Percentiles rank a stretch among this genome's conserved stretches.
phyloP scores from a whole-genome alignment of 2,888 invertebrate species.

The Polyommatus icarus region DNA sequence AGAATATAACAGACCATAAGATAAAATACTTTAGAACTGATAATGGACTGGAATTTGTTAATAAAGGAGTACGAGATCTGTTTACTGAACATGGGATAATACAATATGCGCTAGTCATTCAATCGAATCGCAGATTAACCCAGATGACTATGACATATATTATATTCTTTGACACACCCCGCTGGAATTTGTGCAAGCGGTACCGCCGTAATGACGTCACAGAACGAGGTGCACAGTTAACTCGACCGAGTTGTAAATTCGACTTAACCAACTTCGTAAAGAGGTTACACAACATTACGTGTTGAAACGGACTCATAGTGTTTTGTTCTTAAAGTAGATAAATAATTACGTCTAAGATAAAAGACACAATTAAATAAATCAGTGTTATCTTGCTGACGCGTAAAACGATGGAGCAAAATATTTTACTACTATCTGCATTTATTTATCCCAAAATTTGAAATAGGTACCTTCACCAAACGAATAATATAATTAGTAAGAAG shows the following conservation, averaged over 20 bases:
- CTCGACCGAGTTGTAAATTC: no score
- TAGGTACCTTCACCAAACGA: not conserved
- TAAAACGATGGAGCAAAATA: not conserved
- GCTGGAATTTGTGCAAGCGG: no score
- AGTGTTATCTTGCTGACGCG: not conserved
- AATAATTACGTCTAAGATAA: not conserved
- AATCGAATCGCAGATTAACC: no score
- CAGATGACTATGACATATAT: no score
- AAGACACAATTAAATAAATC: not conserved
- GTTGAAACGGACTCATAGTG: not conserved
- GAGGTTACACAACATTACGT: not conserved
- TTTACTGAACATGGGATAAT: no score
- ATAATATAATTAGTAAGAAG: not conserved
- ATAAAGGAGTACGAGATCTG: no score
- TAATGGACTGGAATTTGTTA: not conserved
- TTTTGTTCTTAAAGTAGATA: not conserved
- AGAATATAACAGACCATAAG: constrained; percentile 41
- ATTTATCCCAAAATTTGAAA: not conserved
- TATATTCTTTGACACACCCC: no score
- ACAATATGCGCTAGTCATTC: no score
- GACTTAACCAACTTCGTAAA: not conserved
- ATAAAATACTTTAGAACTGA: constrained; percentile 18
- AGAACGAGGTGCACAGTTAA: no score
- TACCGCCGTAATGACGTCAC: no score
- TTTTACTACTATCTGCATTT: not conserved